phyloP scores from a whole-genome alignment of 2,888 invertebrate species.

The Leptarthrus brevirostris region DNA sequence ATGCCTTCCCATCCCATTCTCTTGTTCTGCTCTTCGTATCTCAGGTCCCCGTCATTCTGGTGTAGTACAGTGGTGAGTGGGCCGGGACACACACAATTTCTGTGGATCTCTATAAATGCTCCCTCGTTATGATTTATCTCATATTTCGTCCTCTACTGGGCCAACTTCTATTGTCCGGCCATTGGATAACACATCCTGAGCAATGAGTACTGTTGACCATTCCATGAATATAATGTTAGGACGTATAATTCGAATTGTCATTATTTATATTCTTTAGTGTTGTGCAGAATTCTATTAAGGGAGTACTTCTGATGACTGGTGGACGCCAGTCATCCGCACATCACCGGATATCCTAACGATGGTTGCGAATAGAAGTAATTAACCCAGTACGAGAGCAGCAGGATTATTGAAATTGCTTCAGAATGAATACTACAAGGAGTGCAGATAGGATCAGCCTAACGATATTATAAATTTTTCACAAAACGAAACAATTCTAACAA shows the following conservation, averaged over 20 bases:
- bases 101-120: constrained; percentile 49
- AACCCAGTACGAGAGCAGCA: constrained; percentile 21
- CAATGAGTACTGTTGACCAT: constrained; percentile 42
- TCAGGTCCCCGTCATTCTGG: constrained; percentile 29
- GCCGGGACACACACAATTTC: constrained; percentile 31
- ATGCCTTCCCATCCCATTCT: constrained; percentile 5
- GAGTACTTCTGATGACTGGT: constrained; percentile 43
- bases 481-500: not conserved
- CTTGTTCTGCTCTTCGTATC: constrained; percentile 29
- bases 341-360: constrained; percentile 45
- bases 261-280: constrained; percentile 49
- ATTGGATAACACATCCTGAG: constrained; percentile 48
- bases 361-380: constrained; percentile 42
- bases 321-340: constrained; percentile 46
- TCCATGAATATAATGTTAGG: constrained; percentile 49
- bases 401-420: constrained; percentile 30
- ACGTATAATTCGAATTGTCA: constrained; percentile 48
- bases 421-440: constrained; percentile 10
- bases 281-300: constrained; percentile 46
- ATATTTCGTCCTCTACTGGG: constrained; percentile 47
- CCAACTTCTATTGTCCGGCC: constrained; percentile 48
- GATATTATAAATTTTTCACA: not conserved
- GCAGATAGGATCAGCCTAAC: not conserved
- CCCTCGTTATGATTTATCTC: constrained; percentile 49
- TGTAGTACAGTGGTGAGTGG: constrained; percentile 19